Conservation (phyloP, 2,113 vertebrate species). For the Callaeas wilsoni region DNA sequence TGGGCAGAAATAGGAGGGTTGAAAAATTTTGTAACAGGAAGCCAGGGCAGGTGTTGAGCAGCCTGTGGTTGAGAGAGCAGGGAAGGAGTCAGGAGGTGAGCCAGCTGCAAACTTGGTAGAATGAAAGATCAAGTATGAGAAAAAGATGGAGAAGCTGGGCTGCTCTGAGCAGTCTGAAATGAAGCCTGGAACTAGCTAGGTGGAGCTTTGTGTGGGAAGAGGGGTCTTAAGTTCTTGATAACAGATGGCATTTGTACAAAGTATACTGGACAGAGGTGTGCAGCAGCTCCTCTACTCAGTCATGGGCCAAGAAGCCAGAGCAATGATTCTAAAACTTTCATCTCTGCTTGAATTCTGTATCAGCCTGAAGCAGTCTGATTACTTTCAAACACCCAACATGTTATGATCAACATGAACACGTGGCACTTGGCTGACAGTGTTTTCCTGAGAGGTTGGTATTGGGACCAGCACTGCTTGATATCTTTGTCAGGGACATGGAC, state of each 20-base stretch:
- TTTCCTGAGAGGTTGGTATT: not conserved
- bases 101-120: not conserved
- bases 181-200: not conserved
- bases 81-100: not conserved
- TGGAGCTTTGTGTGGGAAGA: not conserved
- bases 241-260: not conserved
- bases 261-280: not conserved
- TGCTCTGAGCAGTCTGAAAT: not conserved
- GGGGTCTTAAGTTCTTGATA: not conserved
- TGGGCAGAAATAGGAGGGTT: not conserved
- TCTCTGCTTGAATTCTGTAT: not conserved
- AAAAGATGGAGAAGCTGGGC: not conserved
- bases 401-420: not conserved
- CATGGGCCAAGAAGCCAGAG: not conserved
- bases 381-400: not conserved
- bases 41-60: not conserved
- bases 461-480: not conserved
- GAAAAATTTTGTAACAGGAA: not conserved
- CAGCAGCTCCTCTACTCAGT: not conserved
- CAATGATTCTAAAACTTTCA: not conserved
- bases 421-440: not conserved
- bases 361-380: not conserved
- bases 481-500: not conserved
- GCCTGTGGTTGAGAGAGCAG: not conserved
- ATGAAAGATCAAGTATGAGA: not conserved